These are phyloP conservation scores for Aurelia sp. DNA, from an alignment of 30 jellyfish, hydroid and myxozoan species.

Conservation along the genomic window DNA sequence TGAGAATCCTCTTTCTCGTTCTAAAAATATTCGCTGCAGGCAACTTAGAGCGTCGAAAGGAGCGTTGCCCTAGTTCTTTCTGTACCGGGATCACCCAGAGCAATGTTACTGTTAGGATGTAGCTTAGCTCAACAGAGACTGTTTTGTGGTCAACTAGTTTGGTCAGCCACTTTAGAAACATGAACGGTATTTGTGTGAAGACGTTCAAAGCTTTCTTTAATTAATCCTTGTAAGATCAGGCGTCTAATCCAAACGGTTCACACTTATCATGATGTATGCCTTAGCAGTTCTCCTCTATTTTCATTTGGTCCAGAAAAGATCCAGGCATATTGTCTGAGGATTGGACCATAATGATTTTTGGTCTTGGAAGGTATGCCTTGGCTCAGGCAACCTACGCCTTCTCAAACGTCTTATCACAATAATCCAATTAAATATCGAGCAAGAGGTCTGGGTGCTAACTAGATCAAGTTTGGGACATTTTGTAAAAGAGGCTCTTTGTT, in stretches of 20 bases:
- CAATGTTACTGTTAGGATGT: too few species aligned
- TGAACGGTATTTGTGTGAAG: slow-evolving; percentile 12
- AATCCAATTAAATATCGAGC: slow-evolving; percentile 8
- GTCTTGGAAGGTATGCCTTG: slow-evolving; percentile 34
- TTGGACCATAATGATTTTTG: slow-evolving; percentile 22
- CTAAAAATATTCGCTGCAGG: too few species aligned
- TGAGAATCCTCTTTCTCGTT: too few species aligned
- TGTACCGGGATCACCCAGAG: too few species aligned
- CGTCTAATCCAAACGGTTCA: slow-evolving; percentile 26
- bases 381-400: slow-evolving; percentile 57
- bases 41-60: too few species aligned
- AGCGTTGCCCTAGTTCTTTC: too few species aligned
- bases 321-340: slow-evolving; percentile 33
- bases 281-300: slow-evolving; percentile 8
- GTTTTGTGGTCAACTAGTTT: too few species aligned
- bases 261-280: slow-evolving; percentile 29
- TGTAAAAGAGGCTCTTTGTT: too few species aligned
- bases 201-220: neutral
- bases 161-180: slow-evolving; percentile 9
- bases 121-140: too few species aligned
- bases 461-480: too few species aligned
- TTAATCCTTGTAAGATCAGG: slow-evolving; percentile 1
- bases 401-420: neutral
- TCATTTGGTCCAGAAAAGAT: slow-evolving; percentile 15
- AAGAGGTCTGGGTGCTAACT: slow-evolving; percentile 24